phyloP scores from a whole-genome alignment of 2,113 vertebrate species.

The Eptatretus burgeri region DNA sequence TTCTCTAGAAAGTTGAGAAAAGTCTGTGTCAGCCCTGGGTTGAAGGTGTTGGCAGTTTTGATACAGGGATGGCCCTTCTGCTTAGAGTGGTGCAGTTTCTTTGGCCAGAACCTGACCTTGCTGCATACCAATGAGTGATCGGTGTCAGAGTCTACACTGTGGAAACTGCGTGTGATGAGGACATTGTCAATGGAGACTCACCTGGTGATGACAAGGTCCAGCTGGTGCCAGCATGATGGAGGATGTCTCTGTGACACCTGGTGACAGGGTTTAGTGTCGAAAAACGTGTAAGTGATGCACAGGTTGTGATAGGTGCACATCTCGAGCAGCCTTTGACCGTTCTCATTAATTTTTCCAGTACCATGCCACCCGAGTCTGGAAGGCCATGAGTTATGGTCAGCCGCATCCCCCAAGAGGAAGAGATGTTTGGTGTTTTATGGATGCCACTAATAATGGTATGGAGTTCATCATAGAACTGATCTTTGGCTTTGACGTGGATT shows the following conservation, averaged over 20 bases:
- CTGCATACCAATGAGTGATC: not conserved
- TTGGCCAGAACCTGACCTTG: not conserved
- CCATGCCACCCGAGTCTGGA: not conserved
- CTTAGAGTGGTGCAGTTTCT: not conserved
- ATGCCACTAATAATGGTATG: not conserved
- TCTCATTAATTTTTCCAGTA: not conserved
- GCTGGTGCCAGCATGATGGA: not conserved
- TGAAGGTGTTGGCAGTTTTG: not conserved
- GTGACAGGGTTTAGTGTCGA: not conserved
- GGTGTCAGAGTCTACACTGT: no score
- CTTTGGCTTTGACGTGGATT: no score
- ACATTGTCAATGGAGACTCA: no score
- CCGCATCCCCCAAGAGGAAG: not conserved
- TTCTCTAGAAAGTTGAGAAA: not conserved
- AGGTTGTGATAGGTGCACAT: not conserved
- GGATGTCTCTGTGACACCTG: not conserved
- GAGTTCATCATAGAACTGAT: not conserved
- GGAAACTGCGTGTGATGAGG: no score
- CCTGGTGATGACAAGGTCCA: no score
- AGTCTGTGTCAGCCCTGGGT: not conserved
- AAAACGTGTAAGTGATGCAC: no score
- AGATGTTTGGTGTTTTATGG: not conserved
- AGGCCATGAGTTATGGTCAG: not conserved
- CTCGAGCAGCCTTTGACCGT: not conserved
- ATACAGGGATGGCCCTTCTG: not conserved